Conservation (phyloP, 2,797 vertebrate species). For the Melanotaenia pygmaea region DNA sequence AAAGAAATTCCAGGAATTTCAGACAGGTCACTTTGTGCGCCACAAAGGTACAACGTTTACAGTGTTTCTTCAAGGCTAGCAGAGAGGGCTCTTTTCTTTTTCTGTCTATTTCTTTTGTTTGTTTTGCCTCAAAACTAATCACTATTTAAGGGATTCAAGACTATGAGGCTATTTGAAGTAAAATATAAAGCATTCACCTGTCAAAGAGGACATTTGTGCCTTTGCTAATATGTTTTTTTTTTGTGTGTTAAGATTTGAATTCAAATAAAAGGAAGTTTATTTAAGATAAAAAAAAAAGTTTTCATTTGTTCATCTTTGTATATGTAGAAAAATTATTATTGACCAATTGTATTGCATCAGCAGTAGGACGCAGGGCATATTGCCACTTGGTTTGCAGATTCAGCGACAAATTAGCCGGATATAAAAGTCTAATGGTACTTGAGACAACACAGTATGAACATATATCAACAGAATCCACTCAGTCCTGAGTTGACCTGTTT, state of each 20-base stretch:
- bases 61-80: conserved; percentile 37
- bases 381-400: background rate
- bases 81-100: conserved; percentile 15
- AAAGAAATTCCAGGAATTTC: conserved; percentile 66
- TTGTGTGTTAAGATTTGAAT: background rate
- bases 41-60: conserved; percentile 49
- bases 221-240: background rate
- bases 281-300: background rate
- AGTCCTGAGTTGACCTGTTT: background rate
- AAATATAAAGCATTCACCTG: conserved; percentile 19
- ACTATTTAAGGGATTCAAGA: conserved; percentile 10
- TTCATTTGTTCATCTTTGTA: background rate
- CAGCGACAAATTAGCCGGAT: conserved; percentile 18
- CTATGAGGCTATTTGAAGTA: background rate
- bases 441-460: background rate
- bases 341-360: background rate
- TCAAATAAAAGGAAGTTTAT: background rate
- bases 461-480: conserved; percentile 1
- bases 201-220: background rate
- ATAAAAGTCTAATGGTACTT: background rate
- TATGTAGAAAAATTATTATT: too few relatives aligned
- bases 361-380: background rate
- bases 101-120: background rate
- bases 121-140: background rate
- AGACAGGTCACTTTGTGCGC: conserved; percentile 55